These are phyloP conservation scores for Darwinula stevensoni DNA, from an alignment of 2,888 invertebrate species.

Conservation along the genomic window DNA sequence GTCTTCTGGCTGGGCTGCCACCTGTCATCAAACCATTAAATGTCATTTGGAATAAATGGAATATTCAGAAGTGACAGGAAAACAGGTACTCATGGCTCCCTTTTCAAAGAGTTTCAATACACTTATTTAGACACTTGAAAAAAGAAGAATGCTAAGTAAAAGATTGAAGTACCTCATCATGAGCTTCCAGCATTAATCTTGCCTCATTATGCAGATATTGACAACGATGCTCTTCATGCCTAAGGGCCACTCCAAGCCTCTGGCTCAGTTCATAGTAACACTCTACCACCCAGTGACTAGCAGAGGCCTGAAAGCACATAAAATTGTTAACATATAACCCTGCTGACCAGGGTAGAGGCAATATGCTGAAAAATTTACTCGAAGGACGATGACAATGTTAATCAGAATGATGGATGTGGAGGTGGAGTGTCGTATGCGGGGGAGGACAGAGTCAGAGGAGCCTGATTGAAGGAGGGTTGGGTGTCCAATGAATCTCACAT, in stretches of 20 bases:
- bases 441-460: neutral
- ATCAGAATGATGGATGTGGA: constrained; percentile 37
- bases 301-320: constrained; percentile 37
- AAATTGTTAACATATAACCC: constrained; percentile 4
- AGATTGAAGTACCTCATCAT: no score
- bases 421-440: constrained; percentile 12
- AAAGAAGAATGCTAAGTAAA: no score
- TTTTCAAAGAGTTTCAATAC: no score
- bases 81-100: no score
- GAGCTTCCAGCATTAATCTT: constrained; percentile 34
- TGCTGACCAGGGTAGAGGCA: no score
- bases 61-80: no score
- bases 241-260: constrained; percentile 51
- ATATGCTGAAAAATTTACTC: no score
- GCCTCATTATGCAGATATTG: constrained; percentile 67
- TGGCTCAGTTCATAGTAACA: constrained; percentile 83
- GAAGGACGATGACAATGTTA: constrained; percentile 17
- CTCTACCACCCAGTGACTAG: constrained; percentile 66
- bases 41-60: no score
- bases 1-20: no score
- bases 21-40: no score
- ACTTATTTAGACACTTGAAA: no score
- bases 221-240: constrained; percentile 68
- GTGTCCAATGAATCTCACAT: constrained; percentile 80
- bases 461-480: constrained; percentile 33